Percentiles rank a stretch among this genome's conserved stretches.
Conservation (phyloP, 1,140 invertebrate species). For the Aphis craccivora region DNA sequence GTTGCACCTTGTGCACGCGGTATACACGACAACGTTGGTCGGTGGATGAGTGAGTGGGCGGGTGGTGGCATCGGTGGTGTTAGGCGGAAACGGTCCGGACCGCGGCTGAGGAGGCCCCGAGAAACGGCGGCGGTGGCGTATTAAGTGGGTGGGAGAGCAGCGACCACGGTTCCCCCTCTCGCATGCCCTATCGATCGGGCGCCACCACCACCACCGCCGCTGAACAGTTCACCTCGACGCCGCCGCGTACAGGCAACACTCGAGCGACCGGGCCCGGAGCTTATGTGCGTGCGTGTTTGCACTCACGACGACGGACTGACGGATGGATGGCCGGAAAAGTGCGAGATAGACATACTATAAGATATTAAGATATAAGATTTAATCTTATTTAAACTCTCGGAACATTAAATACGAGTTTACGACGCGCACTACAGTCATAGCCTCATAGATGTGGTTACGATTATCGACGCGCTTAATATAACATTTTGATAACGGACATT, state of each 20-base stretch:
- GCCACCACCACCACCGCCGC: background rate
- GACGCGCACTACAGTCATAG: background rate
- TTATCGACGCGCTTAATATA: background rate
- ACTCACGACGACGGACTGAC: background rate
- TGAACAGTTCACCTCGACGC: background rate
- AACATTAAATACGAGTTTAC: background rate
- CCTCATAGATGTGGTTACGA: background rate
- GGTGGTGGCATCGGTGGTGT: background rate
- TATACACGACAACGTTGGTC: background rate
- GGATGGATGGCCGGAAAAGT: background rate
- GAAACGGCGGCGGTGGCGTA: background rate
- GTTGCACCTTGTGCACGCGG: background rate
- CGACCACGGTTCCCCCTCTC: background rate
- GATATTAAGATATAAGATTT: too few relatives aligned
- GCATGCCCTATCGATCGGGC: conserved; percentile 48
- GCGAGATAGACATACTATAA: background rate
- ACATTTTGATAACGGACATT: background rate
- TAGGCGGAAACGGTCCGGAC: conserved; percentile 9
- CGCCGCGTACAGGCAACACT: conserved; percentile 4
- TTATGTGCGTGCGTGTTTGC: background rate
- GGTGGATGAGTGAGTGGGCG: background rate
- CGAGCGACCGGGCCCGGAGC: background rate
- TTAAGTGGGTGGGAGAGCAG: background rate
- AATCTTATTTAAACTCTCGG: background rate
- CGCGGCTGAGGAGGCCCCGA: conserved; percentile 7